phyloP scores from a whole-genome alignment of 2,113 vertebrate species.

The Thamnophis sirtalis region DNA sequence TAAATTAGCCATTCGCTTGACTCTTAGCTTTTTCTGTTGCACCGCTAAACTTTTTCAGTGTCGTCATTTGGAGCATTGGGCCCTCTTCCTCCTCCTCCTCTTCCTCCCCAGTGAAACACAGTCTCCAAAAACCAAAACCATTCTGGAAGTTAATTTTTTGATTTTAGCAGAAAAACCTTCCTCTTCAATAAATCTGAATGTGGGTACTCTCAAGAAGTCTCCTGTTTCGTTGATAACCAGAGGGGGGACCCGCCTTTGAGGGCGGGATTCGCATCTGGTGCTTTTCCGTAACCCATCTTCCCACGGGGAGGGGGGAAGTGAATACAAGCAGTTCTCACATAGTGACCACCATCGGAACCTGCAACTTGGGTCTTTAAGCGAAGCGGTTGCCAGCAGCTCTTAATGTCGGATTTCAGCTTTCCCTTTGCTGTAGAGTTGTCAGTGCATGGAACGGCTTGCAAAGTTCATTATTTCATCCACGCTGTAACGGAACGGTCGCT shows the following conservation, averaged over 20 bases:
- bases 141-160: neutral
- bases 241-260: neutral
- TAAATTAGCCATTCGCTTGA: slow-evolving; percentile 62
- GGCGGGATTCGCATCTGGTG: neutral
- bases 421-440: neutral
- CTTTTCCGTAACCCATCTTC: neutral
- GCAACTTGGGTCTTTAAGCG: neutral
- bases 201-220: neutral
- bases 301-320: rapidly evolving
- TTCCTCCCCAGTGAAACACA: neutral
- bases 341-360: neutral
- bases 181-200: neutral
- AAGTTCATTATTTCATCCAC: neutral
- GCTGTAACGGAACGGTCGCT: neutral
- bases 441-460: neutral
- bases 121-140: neutral
- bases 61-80: neutral
- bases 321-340: neutral
- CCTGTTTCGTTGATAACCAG: neutral
- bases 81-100: neutral
- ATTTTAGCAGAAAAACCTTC: neutral
- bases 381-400: neutral
- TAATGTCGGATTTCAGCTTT: neutral
- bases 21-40: slow-evolving; percentile 44
- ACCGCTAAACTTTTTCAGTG: slow-evolving; percentile 38